Base-by-base conservation (phyloP, 2,888 invertebrate genomes). In the Sesamia inferens region DNA sequence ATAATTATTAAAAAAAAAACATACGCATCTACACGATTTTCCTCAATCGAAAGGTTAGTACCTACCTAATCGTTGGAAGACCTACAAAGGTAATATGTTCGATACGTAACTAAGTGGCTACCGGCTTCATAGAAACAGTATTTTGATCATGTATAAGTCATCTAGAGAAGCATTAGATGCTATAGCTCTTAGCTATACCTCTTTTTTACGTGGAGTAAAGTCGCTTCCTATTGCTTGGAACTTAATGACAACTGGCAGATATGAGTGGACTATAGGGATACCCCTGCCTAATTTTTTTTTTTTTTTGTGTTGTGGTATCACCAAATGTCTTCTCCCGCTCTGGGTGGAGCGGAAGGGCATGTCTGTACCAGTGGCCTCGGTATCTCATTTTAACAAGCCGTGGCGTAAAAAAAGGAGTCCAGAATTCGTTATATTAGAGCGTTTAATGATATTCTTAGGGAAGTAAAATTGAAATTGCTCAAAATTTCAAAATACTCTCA, bases 11-110 rank as follows among this genome's bases (percentile, higher is more conserved):
- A n/a, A n/a, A n/a, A n/a, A 16, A 14, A 16, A n/a, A 54, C 31
- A 24, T 51, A 65, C 10, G 3, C n/a, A 31, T 31, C n/a, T n/a
- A 4, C n/a, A 65, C 54, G 4, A 64, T n/a, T n/a, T n/a, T 64
- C 31, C 11, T 48, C 19, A 19, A 67, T 44, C 54, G 24, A 66
- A 74, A 62, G 16, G 47, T 11, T 58, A 62, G 77, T 22, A 81
- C n/a, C n/a, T 67, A 54, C 74, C 80, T 80, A 79, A 79, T 80
- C 66, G 13, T 10, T 61, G 24, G 77, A 77, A 78, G 67, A 67
- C 77, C 22, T 78, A 63, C 8, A 58, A 80, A 80, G 19, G 42
- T 62, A 48, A 7, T 39, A 14, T 57, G 22, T 31, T 48, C 39
- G 55, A 47, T 48, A 31, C 51, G 13, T 47, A 54, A 80, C 57